phyloP scores from a whole-genome alignment of 64 coral and sea anemone species.

The Pocillopora verrucosa region DNA sequence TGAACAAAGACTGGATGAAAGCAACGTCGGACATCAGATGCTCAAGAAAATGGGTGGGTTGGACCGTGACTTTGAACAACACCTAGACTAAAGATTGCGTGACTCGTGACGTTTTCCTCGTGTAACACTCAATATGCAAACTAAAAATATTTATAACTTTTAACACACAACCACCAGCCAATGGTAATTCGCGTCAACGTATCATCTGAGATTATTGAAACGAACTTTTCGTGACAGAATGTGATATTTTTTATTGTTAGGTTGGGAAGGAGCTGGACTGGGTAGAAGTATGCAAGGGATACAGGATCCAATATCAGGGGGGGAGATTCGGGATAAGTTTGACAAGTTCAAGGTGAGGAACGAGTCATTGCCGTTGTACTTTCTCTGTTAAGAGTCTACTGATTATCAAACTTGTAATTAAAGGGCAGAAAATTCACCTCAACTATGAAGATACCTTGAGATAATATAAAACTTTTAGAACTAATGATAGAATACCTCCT shows the following conservation, averaged over 20 bases:
- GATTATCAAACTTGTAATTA: too few species aligned
- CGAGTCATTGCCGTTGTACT: background rate
- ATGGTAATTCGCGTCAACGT: too few species aligned
- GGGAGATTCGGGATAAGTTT: constrained; percentile 83
- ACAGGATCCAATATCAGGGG: constrained; percentile 84
- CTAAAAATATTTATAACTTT: too few species aligned
- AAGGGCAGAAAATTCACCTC: too few species aligned
- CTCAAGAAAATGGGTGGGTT: constrained; percentile 98
- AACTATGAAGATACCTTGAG: too few species aligned
- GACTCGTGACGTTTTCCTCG: too few species aligned
- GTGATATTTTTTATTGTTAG: constrained; percentile 1
- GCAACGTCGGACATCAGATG: constrained; percentile 90
- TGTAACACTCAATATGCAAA: too few species aligned
- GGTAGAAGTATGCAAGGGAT: constrained; percentile 91
- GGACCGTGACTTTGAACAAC: background rate
- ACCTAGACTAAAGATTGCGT: too few species aligned
- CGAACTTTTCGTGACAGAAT: background rate
- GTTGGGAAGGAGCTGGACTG: constrained; percentile 94
- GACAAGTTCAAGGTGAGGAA: constrained; percentile 85
- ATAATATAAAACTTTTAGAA: too few species aligned
- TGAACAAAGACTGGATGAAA: constrained; percentile 82
- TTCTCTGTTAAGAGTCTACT: too few species aligned
- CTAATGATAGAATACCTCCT: background rate
- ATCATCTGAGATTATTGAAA: too few species aligned
- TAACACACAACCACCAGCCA: too few species aligned